Conservation (phyloP, 92 coral and sea anemone species). For the Actinostola sp. region DNA sequence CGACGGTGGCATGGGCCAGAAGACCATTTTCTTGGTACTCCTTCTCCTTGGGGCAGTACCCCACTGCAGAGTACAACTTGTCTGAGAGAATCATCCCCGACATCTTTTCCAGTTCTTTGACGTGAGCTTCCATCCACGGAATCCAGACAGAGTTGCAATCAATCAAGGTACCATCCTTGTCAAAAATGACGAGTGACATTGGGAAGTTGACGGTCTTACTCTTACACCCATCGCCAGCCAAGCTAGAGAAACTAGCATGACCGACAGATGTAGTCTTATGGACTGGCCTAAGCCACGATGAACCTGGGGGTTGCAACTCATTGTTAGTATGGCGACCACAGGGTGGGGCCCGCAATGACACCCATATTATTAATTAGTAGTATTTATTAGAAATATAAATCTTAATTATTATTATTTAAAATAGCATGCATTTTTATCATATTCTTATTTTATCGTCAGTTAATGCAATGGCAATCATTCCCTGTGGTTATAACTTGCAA, state of each 20-base stretch:
- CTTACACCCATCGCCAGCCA: constrained; percentile 75
- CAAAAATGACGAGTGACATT: constrained; percentile 84
- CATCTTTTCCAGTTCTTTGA: constrained; percentile 68
- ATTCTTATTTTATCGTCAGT: too few species aligned
- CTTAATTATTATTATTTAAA: too few species aligned
- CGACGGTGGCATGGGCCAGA: constrained; percentile 92
- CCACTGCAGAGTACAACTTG: constrained; percentile 79
- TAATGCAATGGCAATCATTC: too few species aligned
- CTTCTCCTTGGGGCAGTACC: constrained; percentile 78
- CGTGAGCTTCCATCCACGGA: constrained; percentile 89
- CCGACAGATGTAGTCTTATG: constrained; percentile 19
- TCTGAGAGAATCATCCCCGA: constrained; percentile 76
- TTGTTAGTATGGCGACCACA: constrained; percentile 55
- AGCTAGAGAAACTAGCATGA: constrained; percentile 60
- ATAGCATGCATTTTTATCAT: too few species aligned
- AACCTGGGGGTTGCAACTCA: constrained; percentile 61
- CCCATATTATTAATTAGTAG: too few species aligned
- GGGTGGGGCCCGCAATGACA: constrained; percentile 40
- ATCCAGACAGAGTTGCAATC: constrained; percentile 92
- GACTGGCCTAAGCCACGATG: constrained; percentile 65
- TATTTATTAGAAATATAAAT: too few species aligned
- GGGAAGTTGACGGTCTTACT: constrained; percentile 43
- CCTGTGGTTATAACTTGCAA: too few species aligned
- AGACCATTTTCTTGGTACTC: constrained; percentile 77
- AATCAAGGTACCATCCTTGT: constrained; percentile 96